Conservation (phyloP, 1,140 invertebrate species). For the Sitophilus oryzae region DNA sequence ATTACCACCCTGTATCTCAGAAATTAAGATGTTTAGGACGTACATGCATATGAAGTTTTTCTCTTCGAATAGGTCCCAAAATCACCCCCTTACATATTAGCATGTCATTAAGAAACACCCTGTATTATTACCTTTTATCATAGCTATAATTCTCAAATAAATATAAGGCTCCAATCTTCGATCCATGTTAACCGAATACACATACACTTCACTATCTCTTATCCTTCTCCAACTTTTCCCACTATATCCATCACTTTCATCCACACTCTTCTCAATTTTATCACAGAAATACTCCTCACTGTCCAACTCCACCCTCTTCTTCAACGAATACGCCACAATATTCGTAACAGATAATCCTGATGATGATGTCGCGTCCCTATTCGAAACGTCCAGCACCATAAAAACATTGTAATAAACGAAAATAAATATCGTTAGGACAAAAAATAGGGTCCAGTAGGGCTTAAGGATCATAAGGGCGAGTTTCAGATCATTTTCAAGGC, state of each 20-base stretch:
- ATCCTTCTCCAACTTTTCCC: conserved; percentile 24
- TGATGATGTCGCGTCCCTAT: neutral
- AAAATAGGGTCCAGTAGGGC: conserved; percentile 9
- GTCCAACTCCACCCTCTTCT: conserved; percentile 30
- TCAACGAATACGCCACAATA: conserved; percentile 30
- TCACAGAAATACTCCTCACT: conserved; percentile 24
- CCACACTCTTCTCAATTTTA: neutral
- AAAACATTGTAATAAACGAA: conserved; percentile 7
- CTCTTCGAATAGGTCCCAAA: no score
- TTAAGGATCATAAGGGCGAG: conserved; percentile 10
- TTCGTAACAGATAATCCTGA: conserved; percentile 17
- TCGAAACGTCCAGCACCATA: neutral
- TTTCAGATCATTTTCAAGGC: neutral
- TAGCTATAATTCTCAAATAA: conserved; percentile 28
- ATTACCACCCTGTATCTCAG: no score
- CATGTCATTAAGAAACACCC: no score
- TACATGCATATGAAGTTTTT: no score
- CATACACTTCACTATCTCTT: conserved; percentile 21
- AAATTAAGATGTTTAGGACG: no score
- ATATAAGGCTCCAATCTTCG: conserved; percentile 26
- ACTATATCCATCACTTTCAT: neutral
- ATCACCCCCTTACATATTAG: no score
- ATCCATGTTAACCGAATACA: conserved; percentile 28
- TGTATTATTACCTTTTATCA: conserved; percentile 33
- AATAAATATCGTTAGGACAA: conserved; percentile 3